Evolutionary conservation across 1,140 invertebrate genomes (phyloP), one percentile per base, ranked within the genome.

Genomic region (Lasioglossum albipes): DNA sequence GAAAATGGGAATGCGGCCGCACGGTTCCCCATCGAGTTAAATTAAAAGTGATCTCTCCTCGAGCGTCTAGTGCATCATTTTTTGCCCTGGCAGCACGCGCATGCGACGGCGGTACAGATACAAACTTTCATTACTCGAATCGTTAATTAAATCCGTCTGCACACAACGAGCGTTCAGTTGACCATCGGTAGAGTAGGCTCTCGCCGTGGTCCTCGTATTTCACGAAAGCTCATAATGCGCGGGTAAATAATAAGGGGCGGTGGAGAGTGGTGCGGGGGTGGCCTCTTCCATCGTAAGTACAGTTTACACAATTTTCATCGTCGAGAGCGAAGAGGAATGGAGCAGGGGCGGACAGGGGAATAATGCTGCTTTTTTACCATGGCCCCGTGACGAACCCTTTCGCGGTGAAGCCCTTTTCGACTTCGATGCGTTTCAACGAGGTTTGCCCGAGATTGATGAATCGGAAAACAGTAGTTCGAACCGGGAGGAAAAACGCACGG

Each of bases 241-340:
- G 69, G 79, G 77, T 78, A 89, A 88, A 89, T 87, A 89, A 89
- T 83, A 86, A 79, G 79, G 81, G 42, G 41, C 31, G 27, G 49
- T 9, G 45, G 2, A 9, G 18, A 13, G 7, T 9, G 42, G 4
- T 45, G 7, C 7, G 42, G 42, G 42, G 45, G 45, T 12, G 45
- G 2, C 10, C 13, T 59, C 36, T 57, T 52, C 59, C 64, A 27
- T 52, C 69, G 41, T 18, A 22, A 59, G 41, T 66, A 41, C 57
- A 81, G 83, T 81, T 77, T 61, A 69, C 82, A 81, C 72, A 68
- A 74, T 81, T 81, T 85, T 81, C 71, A 54, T 69, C 68, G 71
- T 62, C 68, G 68, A 70, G 5, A n/a, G 62, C 7, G 12, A 4
- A 18, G 27, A 22, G 3, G 13, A n/a, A 22, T 20, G 16, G 45